These are phyloP conservation scores for Fistularia tabacaria DNA, from an alignment of 2,797 vertebrate species.

Conservation along the genomic window DNA sequence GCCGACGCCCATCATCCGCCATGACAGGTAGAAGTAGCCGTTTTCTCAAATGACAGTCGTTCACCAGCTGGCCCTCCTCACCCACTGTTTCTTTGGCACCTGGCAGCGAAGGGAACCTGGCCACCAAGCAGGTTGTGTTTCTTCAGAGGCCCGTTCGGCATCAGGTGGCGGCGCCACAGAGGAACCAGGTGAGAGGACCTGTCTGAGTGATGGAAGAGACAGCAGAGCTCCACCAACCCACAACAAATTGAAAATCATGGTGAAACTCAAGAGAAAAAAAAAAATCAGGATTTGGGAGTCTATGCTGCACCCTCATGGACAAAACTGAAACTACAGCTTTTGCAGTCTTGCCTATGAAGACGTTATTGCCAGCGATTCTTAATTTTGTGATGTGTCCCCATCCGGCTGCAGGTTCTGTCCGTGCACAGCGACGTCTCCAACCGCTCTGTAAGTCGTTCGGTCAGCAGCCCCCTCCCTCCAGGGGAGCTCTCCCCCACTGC, in stretches of 20 bases:
- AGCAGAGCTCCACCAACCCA: no score
- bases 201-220: no score
- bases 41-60: not conserved
- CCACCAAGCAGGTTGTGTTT: constrained; percentile 94
- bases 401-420: constrained; percentile 35
- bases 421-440: constrained; percentile 47
- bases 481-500: constrained; percentile 50
- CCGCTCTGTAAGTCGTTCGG: constrained; percentile 53
- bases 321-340: not conserved
- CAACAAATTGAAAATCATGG: not conserved
- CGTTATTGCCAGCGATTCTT: no score
- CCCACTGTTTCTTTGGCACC: constrained; percentile 3
- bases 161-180: constrained; percentile 25
- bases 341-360: not conserved
- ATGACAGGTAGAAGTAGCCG: constrained; percentile 81
- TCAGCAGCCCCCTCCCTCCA: constrained; percentile 28
- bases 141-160: constrained; percentile 84
- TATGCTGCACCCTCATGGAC: constrained; percentile 28
- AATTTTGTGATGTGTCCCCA: no score
- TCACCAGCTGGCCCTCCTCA: not conserved
- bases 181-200: constrained; percentile 62
- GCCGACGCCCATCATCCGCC: constrained; percentile 89
- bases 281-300: not conserved
- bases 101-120: constrained; percentile 89
- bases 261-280: not conserved